phyloP scores from a whole-genome alignment of 2,113 vertebrate genomes.

The Pleuronectes platessa region DNA sequence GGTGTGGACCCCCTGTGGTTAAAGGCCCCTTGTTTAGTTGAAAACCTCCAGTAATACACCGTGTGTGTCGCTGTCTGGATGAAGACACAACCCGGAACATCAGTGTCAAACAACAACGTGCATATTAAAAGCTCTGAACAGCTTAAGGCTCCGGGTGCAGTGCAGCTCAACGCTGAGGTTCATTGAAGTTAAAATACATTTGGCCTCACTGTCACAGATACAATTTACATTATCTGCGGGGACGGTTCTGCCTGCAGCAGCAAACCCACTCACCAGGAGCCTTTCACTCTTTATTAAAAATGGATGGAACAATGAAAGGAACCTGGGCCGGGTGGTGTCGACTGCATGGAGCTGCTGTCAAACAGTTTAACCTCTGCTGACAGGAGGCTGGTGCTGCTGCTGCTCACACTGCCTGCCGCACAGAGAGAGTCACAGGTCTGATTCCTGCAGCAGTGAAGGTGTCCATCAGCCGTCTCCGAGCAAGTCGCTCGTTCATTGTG shows the following conservation, averaged over 20 bases:
- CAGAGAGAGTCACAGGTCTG: slow-evolving; percentile 34
- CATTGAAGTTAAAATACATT: slow-evolving; percentile 27
- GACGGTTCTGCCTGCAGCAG: slow-evolving; percentile 44
- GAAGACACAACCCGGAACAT: background rate
- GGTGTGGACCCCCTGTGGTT: background rate
- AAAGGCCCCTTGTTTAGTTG: background rate
- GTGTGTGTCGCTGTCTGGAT: too few species aligned
- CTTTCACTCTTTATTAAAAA: slow-evolving; percentile 62
- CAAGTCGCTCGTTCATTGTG: background rate
- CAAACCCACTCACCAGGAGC: slow-evolving; percentile 36
- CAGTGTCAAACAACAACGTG: too few species aligned
- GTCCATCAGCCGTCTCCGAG: slow-evolving; percentile 42
- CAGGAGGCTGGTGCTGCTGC: slow-evolving; percentile 29
- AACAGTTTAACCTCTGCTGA: slow-evolving; percentile 57
- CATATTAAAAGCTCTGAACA: background rate
- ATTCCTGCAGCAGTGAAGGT: slow-evolving; percentile 11
- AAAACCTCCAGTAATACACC: background rate
- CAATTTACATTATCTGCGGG: slow-evolving; percentile 48
- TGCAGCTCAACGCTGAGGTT: slow-evolving; percentile 2
- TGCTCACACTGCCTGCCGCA: slow-evolving; percentile 1
- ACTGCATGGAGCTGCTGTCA: slow-evolving; percentile 48
- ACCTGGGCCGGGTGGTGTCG: slow-evolving; percentile 31
- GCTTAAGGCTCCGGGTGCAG: background rate
- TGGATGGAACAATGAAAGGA: slow-evolving; percentile 58
- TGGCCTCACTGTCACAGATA: slow-evolving; percentile 30